A percentile compares a stretch with the other conserved stretches of the same genome.
phyloP scores from a whole-genome alignment of 2,113 vertebrate genomes.

The Verasper variegatus region DNA sequence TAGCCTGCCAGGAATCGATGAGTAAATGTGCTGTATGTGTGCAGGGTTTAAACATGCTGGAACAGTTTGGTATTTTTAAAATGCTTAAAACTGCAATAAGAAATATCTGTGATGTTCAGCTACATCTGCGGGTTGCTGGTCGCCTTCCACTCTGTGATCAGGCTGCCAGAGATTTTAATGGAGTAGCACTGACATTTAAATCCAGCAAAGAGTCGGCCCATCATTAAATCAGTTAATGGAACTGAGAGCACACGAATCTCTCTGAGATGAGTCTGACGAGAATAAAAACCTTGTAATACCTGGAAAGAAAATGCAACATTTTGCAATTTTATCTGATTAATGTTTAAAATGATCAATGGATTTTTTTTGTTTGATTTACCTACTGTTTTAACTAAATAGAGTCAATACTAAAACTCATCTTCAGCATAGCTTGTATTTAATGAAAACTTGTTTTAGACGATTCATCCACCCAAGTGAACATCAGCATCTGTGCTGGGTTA shows the following conservation, averaged over 20 bases:
- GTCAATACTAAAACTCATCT: too few species aligned
- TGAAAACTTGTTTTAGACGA: too few species aligned
- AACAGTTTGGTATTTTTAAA: not conserved
- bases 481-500: too few species aligned
- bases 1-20: constrained; percentile 24
- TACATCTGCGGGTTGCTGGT: constrained; percentile 17
- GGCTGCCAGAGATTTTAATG: constrained; percentile 14
- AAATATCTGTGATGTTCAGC: not conserved
- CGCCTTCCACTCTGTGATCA: not conserved
- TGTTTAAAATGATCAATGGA: too few species aligned
- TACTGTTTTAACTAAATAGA: too few species aligned
- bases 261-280: not conserved
- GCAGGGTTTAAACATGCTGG: too few species aligned
- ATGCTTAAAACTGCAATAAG: not conserved
- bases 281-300: not conserved
- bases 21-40: constrained; percentile 14
- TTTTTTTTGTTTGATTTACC: too few species aligned
- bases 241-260: constrained; percentile 6
- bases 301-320: too few species aligned
- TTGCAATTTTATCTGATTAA: too few species aligned
- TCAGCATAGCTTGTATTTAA: too few species aligned
- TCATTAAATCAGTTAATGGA: constrained; percentile 10
- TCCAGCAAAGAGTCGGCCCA: not conserved
- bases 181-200: constrained; percentile 19
- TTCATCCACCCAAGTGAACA: too few species aligned